Percentiles rank a stretch among this genome's conserved stretches.
Conservation (phyloP, 2,113 vertebrate genomes). For the Anhinga rufa region DNA sequence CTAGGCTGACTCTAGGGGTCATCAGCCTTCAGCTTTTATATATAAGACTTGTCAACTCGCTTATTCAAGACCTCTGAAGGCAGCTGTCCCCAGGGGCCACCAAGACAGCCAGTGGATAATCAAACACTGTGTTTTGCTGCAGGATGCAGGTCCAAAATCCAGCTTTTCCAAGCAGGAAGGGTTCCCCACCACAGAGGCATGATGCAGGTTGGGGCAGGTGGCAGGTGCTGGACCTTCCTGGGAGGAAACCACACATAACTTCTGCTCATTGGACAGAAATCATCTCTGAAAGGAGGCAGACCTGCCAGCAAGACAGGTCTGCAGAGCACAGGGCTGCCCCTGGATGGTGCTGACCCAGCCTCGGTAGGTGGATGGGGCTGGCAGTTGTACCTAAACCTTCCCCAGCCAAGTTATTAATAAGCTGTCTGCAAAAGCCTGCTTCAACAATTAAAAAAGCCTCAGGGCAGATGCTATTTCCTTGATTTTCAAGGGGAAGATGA, state of each 20-base stretch:
- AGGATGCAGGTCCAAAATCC: not conserved
- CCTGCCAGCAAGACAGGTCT: not conserved
- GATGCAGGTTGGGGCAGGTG: not conserved
- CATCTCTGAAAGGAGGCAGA: not conserved
- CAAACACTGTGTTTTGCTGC: not conserved
- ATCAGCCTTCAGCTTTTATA: slow-evolving; percentile 42
- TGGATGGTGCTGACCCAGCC: not conserved
- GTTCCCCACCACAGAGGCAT: not conserved
- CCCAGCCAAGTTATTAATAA: not conserved
- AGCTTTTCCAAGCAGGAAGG: not conserved
- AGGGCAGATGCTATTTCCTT: not conserved
- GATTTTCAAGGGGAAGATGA: not conserved
- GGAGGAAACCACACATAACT: not conserved
- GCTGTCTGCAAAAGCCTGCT: not conserved
- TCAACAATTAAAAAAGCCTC: not conserved
- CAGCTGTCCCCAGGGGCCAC: not conserved
- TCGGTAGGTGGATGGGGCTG: not conserved
- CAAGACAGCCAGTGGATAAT: not conserved
- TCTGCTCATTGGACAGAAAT: not conserved
- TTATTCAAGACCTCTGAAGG: not conserved
- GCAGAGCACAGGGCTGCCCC: not conserved
- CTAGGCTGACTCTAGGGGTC: slow-evolving; percentile 46
- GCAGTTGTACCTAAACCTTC: not conserved
- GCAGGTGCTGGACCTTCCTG: not conserved
- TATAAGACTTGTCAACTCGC: not conserved